Evolutionary conservation across 2,888 invertebrate species (phyloP).

Genomic region (Ferdinandea cuprea): DNA sequence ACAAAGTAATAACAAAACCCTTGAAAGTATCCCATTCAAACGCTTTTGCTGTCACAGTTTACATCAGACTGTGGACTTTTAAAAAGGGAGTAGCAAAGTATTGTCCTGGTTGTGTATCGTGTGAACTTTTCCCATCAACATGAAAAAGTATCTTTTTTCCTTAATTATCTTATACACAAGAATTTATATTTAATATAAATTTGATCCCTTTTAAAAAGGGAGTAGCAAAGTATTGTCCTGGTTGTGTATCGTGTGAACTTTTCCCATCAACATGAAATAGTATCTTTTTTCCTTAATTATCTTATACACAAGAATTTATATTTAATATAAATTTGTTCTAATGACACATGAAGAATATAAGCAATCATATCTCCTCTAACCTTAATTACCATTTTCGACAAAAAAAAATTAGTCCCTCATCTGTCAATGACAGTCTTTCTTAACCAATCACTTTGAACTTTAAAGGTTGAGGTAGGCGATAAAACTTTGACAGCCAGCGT

Average conservation of each 20-base stretch:
- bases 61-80: not conserved
- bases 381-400: too few relatives aligned
- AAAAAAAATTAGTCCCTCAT: not conserved
- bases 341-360: too few relatives aligned
- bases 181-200: too few relatives aligned
- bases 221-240: not conserved
- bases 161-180: too few relatives aligned
- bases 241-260: slow-evolving; percentile 1
- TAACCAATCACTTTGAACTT: slow-evolving; percentile 25
- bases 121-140: not conserved
- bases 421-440: slow-evolving; percentile 26
- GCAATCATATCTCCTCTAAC: too few relatives aligned
- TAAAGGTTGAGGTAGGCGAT: slow-evolving; percentile 28
- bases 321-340: too few relatives aligned
- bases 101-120: not conserved
- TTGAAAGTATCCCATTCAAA: slow-evolving; percentile 1
- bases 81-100: not conserved
- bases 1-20: slow-evolving; percentile 8
- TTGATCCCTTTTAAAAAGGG: not conserved
- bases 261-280: not conserved
- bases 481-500: slow-evolving; percentile 48
- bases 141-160: too few relatives aligned
- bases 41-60: not conserved
- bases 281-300: too few relatives aligned
- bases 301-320: too few relatives aligned